phyloP scores from a whole-genome alignment of 2,113 vertebrate genomes.

The Sorex fumeus region DNA sequence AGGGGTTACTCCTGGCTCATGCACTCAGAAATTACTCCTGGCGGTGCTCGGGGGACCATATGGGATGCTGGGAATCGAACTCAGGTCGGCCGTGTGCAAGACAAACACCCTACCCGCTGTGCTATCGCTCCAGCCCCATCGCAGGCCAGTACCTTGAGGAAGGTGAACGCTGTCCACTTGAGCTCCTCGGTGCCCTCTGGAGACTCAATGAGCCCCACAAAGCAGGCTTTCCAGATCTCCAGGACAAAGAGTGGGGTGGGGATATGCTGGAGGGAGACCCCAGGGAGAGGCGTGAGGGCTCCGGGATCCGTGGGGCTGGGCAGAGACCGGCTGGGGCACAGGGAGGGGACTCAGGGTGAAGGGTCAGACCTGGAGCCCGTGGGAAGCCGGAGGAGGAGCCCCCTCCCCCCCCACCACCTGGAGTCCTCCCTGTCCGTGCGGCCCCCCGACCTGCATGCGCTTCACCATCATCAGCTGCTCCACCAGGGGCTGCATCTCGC shows the following conservation, averaged over 20 bases:
- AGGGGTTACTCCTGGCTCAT: no score
- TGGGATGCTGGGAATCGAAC: no score
- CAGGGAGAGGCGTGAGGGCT: background rate
- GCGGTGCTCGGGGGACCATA: no score
- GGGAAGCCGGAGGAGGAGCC: no score
- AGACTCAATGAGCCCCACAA: constrained; percentile 98
- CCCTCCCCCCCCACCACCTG: background rate
- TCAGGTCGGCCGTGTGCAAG: no score
- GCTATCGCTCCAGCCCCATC: no score
- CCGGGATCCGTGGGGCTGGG: background rate
- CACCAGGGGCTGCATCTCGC: constrained; percentile 95
- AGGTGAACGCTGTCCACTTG: constrained; percentile 99
- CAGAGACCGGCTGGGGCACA: background rate
- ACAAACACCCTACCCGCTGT: no score
- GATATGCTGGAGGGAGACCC: constrained; percentile 89
- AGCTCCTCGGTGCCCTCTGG: constrained; percentile 98
- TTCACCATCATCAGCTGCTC: constrained; percentile 99
- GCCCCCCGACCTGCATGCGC: constrained; percentile 95
- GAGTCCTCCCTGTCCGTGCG: no score
- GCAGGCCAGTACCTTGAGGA: constrained; percentile 93
- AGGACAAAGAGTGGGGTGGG: constrained; percentile 95
- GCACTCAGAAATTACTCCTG: no score
- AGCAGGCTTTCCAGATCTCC: constrained; percentile 99
- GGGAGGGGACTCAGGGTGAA: background rate
- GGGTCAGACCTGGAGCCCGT: background rate